These are phyloP conservation scores for Hirundo rustica DNA, from an alignment of 2,797 vertebrate genomes.

Conservation along the genomic window DNA sequence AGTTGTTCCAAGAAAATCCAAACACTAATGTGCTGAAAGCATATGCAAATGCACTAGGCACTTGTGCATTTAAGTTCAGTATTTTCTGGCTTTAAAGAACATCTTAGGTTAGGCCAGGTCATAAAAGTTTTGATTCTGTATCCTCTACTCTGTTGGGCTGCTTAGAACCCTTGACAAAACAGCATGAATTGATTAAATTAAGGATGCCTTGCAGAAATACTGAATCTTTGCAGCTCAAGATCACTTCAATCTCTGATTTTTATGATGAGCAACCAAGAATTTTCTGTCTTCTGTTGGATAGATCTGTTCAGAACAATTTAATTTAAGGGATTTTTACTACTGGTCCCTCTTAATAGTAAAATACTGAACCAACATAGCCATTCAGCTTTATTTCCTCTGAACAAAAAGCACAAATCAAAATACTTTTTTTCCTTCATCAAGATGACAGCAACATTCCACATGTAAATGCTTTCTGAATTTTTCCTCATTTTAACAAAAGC, in stretches of 20 bases:
- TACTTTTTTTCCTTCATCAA: background rate
- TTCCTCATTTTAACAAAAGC: background rate
- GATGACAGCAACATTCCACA: background rate
- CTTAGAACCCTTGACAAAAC: conserved; percentile 16
- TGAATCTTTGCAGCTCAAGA: background rate
- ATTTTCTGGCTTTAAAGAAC: conserved; percentile 36
- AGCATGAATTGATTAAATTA: background rate
- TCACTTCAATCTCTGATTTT: background rate
- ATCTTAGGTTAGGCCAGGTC: conserved; percentile 10
- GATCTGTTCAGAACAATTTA: background rate
- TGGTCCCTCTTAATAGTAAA: background rate
- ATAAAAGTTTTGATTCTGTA: background rate
- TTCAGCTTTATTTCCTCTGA: background rate
- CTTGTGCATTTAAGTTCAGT: conserved; percentile 14
- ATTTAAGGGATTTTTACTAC: background rate
- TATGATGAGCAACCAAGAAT: background rate
- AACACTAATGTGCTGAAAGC: background rate
- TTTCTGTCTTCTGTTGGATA: background rate
- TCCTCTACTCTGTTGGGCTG: background rate
- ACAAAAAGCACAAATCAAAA: background rate
- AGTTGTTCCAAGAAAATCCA: conserved; percentile 19
- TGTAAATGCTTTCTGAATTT: background rate
- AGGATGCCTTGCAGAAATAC: background rate
- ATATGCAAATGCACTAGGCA: background rate
- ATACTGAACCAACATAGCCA: background rate